phyloP scores from a whole-genome alignment of 2,888 invertebrate species.

The Nemotelus pantherinus region DNA sequence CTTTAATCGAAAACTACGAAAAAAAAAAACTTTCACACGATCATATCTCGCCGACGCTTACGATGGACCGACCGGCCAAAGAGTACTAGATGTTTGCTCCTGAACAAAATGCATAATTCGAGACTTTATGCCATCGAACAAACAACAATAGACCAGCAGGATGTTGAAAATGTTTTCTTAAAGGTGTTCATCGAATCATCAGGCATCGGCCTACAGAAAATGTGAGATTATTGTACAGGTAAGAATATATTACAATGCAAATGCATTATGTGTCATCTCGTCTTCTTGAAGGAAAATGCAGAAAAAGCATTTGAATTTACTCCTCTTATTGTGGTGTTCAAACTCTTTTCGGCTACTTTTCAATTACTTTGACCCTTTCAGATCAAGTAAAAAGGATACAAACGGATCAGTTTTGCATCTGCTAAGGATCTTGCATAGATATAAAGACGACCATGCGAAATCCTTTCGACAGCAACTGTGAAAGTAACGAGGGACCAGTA shows the following conservation, averaged over 20 bases:
- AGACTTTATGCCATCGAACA: background rate
- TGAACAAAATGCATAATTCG: constrained; percentile 30
- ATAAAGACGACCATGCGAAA: constrained; percentile 24
- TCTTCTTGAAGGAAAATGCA: background rate
- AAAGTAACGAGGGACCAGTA: too few species aligned
- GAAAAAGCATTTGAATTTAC: background rate
- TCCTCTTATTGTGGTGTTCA: constrained; percentile 9
- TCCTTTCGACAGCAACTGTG: background rate
- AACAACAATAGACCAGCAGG: constrained; percentile 39
- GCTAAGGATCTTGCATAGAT: constrained; percentile 13
- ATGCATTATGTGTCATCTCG: constrained; percentile 19
- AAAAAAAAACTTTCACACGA: constrained; percentile 24
- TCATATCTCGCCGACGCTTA: background rate
- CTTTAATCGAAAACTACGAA: constrained; percentile 1
- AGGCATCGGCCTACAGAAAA: background rate
- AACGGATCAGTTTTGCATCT: constrained; percentile 19
- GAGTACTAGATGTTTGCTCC: background rate
- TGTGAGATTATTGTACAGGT: constrained; percentile 30
- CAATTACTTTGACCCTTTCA: constrained; percentile 26
- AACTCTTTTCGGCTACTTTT: background rate
- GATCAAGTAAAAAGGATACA: background rate
- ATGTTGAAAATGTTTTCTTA: constrained; percentile 26
- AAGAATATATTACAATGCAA: background rate
- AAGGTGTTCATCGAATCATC: constrained; percentile 30
- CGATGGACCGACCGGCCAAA: constrained; percentile 5